Base-by-base conservation (phyloP, 2,888 invertebrate species). In the Nipponacmea schrenckii region DNA sequence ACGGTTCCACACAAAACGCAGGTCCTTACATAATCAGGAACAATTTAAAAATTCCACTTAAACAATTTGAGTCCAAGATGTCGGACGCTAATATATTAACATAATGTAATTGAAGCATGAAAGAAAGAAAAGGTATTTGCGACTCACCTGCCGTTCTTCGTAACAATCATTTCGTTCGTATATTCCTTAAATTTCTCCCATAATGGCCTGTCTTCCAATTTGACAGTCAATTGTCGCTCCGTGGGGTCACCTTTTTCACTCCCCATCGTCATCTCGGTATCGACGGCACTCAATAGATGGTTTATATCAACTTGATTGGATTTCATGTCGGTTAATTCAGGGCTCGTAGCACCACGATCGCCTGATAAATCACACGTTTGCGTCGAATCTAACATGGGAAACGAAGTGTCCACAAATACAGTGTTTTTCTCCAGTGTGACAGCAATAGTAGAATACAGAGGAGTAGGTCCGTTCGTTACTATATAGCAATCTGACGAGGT, bases 121-220 rank as follows among this genome's bases (percentile, higher is more conserved):
- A 39, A 39, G 8, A 39, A 39, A 39, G 39, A 39, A 39, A 39
- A 39, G 39, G 39, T 39, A 39, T 5, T 39, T 39, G 7, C 27
- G 27, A 84, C 91, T 90, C 90, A 97, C 97, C 98, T 93, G 90
- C 98, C 98, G 89, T 95, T 96, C 90, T 98, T 98, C 46, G 98
- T 98, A 84, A 98, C 98, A 82, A 98, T 98, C 98, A 98, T 98
- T 90, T 98, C 98, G 88, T 98, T 98, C 79, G 96, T 97, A 82
- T 96, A 94, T 78, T 94, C 94, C 90, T 96, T 95, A 90, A 98
- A 98, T 82, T 96, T 93, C 71, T 94, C 92, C 98, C 98, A 98
- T 14, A 98, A 92, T 79, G 96, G 96, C 73, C 94, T 91, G 86
- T 98, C 97, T 84, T 97, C 96, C 50, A 98, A 91, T 64, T 81